Evolutionary conservation across 2,113 vertebrate species (phyloP), one percentile per base, ranked within the genome.

Genomic region (Camelus bactrianus): DNA sequence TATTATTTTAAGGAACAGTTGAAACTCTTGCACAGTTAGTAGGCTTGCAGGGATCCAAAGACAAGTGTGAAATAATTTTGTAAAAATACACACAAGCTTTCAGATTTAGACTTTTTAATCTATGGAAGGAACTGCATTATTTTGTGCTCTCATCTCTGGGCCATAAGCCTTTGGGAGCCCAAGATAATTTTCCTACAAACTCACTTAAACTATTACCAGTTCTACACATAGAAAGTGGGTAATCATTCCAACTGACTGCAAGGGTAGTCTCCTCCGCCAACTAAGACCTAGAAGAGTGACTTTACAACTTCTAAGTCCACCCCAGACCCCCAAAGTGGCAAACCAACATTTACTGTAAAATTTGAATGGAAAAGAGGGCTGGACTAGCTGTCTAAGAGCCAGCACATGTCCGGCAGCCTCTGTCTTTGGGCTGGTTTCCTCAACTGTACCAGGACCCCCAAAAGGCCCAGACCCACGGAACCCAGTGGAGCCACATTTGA

Each of bases 1-100:
- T 75, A 85, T 28, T 95, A 85, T 79, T 92, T 92, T 65, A 89
- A 89, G 72, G 26, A 85, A 81, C 80, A 90, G 73, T 3, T 81
- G 16, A 95, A 86, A 79, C 38, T 58, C 28, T 50, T 80, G 13
- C 56, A 84, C 22, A 65, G 82, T 26, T 35, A 73, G 73, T 42
- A 89, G 24, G 62, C 28, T 20, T 50, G 35, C 30, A 93, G 30
- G 14, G 35, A 87, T 75, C 90, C 11, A 93, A 81, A 82, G 22
- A 42, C 42, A 62, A 62, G 6, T 79, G 32, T 65, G 38, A 95
- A 89, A 75, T 82, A 89, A 76, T 79, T 69, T 75, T 83, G 50
- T 42, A 72, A 89, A 95, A 48, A 84, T 79, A 92, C 7, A 86
- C 16, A 60, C 30, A 76, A 69, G 10, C 38, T 52, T 79, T 89